These are phyloP conservation scores for Acrossocheilus fasciatus DNA, from an alignment of 2,797 vertebrate genomes.

Conservation along the genomic window DNA sequence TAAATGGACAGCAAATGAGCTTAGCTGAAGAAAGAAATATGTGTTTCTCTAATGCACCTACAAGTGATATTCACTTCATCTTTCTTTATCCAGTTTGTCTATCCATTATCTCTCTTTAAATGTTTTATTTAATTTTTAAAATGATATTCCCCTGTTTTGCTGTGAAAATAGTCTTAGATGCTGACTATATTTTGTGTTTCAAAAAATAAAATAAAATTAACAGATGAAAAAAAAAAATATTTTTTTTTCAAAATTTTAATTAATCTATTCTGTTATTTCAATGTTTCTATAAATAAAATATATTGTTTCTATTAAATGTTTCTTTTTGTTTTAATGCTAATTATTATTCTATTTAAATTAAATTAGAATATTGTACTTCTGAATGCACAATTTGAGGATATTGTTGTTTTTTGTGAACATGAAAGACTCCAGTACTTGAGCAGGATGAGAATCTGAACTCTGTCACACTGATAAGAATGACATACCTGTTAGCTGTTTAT, in stretches of 20 bases:
- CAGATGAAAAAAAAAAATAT: neutral
- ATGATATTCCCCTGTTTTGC: neutral
- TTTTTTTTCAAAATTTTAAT: too few relatives aligned
- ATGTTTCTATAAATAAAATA: too few relatives aligned
- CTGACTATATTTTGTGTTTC: neutral
- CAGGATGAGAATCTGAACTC: neutral
- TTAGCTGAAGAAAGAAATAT: neutral
- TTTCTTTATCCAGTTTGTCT: neutral
- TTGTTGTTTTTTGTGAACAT: neutral
- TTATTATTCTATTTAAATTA: neutral
- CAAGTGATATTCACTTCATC: too few relatives aligned
- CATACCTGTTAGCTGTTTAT: neutral
- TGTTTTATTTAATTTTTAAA: neutral
- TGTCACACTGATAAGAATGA: neutral
- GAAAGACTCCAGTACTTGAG: neutral
- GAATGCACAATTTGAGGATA: neutral
- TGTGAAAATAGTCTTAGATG: neutral
- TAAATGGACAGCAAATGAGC: slow-evolving; percentile 16
- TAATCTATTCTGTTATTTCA: too few relatives aligned
- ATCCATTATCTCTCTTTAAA: neutral
- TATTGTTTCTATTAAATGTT: too few relatives aligned
- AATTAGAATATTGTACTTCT: neutral
- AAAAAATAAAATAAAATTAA: too few relatives aligned
- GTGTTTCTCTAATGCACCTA: too few relatives aligned
- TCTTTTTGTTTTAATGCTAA: neutral